A percentile compares a stretch with the other conserved stretches of the same genome.
These are phyloP conservation scores for Eumerus sabulonum DNA, from an alignment of 2,888 invertebrate species.

Conservation along the genomic window DNA sequence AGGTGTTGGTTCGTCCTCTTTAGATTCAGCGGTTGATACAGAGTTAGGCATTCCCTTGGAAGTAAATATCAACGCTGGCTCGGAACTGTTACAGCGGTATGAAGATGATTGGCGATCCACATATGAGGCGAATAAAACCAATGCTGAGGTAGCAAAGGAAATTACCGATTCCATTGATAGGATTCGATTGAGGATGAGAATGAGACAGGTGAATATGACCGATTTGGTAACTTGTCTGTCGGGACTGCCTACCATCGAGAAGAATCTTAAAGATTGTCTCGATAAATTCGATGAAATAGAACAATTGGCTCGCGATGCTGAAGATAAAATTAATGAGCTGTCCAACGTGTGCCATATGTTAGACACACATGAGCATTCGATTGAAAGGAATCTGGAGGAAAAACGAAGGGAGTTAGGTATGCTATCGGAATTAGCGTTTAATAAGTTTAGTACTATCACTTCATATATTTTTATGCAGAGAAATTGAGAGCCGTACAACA, in stretches of 20 bases:
- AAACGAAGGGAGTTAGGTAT: constrained; percentile 83
- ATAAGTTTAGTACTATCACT: neutral
- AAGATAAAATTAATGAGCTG: constrained; percentile 81
- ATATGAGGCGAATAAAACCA: constrained; percentile 83
- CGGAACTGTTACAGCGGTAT: constrained; percentile 83
- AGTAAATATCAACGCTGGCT: constrained; percentile 82
- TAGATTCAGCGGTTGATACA: constrained; percentile 62
- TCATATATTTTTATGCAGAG: constrained; percentile 70
- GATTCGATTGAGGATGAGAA: constrained; percentile 75
- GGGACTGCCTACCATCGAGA: constrained; percentile 75
- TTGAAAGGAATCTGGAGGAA: constrained; percentile 83
- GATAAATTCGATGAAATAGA: constrained; percentile 79
- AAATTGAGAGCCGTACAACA: constrained; percentile 79
- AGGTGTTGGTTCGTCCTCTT: constrained; percentile 70
- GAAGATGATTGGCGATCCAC: constrained; percentile 84
- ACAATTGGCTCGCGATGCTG: constrained; percentile 81
- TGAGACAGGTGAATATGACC: constrained; percentile 72
- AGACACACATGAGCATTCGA: constrained; percentile 82
- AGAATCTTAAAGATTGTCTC: constrained; percentile 77
- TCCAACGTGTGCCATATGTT: constrained; percentile 83
- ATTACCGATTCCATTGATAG: constrained; percentile 79
- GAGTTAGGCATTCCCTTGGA: constrained; percentile 73
- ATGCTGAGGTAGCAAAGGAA: constrained; percentile 80
- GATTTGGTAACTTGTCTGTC: constrained; percentile 74
- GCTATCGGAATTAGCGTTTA: neutral